Percentiles rank a stretch among this genome's conserved stretches.
phyloP scores from a whole-genome alignment of 1,140 invertebrate species.

The Aplysia californica region DNA sequence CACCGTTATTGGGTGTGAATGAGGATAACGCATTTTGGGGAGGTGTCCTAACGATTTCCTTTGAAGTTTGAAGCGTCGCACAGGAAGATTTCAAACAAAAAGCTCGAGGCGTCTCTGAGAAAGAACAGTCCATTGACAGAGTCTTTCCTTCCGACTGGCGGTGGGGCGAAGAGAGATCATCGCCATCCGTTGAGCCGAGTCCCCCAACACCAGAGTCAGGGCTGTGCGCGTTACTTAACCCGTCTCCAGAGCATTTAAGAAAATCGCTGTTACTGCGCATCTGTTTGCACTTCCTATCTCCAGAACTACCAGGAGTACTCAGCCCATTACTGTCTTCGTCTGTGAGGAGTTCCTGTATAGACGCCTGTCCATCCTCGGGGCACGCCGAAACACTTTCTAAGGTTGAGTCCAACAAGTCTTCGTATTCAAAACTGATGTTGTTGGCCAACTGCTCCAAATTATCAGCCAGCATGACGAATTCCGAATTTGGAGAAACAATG shows the following conservation, averaged over 20 bases:
- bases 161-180: neutral
- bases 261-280: neutral
- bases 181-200: slow-evolving; percentile 11
- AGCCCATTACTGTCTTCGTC: slow-evolving; percentile 1
- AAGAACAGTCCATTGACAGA: neutral
- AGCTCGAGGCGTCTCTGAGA: neutral
- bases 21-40: neutral
- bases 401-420: slow-evolving; percentile 12
- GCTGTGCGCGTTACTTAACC: neutral
- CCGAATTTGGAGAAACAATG: slow-evolving; percentile 19
- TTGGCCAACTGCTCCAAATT: slow-evolving; percentile 23
- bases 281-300: neutral
- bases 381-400: neutral
- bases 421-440: slow-evolving; percentile 30
- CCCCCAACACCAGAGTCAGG: slow-evolving; percentile 22
- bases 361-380: neutral
- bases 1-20: neutral
- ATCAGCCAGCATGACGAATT: slow-evolving; percentile 22
- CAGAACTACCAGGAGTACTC: neutral
- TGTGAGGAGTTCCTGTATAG: slow-evolving; percentile 9
- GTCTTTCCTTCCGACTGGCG: neutral
- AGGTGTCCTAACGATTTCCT: neutral
- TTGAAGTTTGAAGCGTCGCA: neutral
- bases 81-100: too few species aligned
- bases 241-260: neutral